These are phyloP conservation scores for Brachionus asplanchnoidis DNA, from an alignment of 1,140 invertebrate genomes.

Conservation along the genomic window DNA sequence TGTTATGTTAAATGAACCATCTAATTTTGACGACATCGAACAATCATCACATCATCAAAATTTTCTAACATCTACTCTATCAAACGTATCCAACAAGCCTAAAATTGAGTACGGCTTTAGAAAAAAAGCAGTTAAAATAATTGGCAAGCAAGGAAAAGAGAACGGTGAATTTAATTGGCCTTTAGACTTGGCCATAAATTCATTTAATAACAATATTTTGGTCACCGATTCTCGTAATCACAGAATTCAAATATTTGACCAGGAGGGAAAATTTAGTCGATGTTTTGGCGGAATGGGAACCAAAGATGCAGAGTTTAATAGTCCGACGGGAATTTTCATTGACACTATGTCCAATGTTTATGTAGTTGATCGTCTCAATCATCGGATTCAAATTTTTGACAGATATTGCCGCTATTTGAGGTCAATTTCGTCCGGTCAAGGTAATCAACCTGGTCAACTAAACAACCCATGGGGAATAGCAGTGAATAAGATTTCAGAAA, in stretches of 20 bases:
- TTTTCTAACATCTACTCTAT: neutral
- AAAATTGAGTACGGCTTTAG: neutral
- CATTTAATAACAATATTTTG: slow-evolving; percentile 49
- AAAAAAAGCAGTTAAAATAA: neutral
- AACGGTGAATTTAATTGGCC: slow-evolving; percentile 9
- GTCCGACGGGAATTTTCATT: slow-evolving; percentile 93
- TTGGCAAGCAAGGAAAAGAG: slow-evolving; percentile 2
- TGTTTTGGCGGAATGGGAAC: slow-evolving; percentile 49
- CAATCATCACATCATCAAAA: neutral
- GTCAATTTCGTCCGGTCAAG: slow-evolving; percentile 40
- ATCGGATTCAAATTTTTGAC: slow-evolving; percentile 44
- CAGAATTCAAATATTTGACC: slow-evolving; percentile 52
- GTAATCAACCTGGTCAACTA: slow-evolving; percentile 63
- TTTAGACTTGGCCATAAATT: slow-evolving; percentile 37
- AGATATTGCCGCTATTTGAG: slow-evolving; percentile 46
- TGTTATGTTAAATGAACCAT: slow-evolving; percentile 19
- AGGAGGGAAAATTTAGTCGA: slow-evolving; percentile 51
- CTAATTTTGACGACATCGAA: neutral
- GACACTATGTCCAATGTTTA: slow-evolving; percentile 95
- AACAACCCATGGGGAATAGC: slow-evolving; percentile 96
- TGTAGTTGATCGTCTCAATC: slow-evolving; percentile 71
- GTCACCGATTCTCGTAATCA: slow-evolving; percentile 48
- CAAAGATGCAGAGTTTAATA: slow-evolving; percentile 70
- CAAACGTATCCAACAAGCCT: neutral
- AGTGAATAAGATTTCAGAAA: slow-evolving; percentile 58